Evolutionary conservation across 2,888 invertebrate species (phyloP), one percentile per base, ranked within the genome.

Genomic region (Neria commutata): DNA sequence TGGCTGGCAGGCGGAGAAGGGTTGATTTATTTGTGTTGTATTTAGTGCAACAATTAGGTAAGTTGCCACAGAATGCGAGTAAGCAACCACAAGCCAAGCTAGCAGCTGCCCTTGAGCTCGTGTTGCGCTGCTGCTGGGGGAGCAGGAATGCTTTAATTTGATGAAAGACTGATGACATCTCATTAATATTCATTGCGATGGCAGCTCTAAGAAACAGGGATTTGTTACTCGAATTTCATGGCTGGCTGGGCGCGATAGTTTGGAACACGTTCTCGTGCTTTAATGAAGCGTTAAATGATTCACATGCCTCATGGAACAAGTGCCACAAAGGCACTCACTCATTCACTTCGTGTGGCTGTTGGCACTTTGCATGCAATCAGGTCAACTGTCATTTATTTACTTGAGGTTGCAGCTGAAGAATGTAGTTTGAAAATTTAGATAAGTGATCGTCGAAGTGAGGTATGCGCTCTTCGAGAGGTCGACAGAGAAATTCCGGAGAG

Each of bases 121-220:
- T 48, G 40, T 33, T 42, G 48, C 52, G 54, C 25, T 53, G 40
- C 49, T 66, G 60, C 62, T 60, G 60, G 64, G 62, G n/a, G n/a
- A n/a, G n/a, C n/a, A n/a, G 21, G 14, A 42, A 71, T 63, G 71
- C 61, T 72, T 76, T 77, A 78, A 79, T 77, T 77, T 78, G 78
- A 79, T 73, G 76, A 77, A 76, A 75, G 78, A 78, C 69, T 78
- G 80, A 81, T 80, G 81, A 80, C 75, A 75, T 74, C 76, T 75
- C 81, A 81, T 81, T 81, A 81, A 81, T 81, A 81, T 81, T 81
- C 81, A 81, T 79, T 78, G 78, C 67, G 73, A 71, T 67, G 66
- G 56, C 64, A 64, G n/a, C n/a, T n/a, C n/a, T n/a, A n/a, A 67
- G 68, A 60, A 69, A 63, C 72, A 66, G 70, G 74, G 74, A 74